These are phyloP conservation scores for Apis dorsata DNA, from an alignment of 1,140 invertebrate genomes.

Conservation along the genomic window DNA sequence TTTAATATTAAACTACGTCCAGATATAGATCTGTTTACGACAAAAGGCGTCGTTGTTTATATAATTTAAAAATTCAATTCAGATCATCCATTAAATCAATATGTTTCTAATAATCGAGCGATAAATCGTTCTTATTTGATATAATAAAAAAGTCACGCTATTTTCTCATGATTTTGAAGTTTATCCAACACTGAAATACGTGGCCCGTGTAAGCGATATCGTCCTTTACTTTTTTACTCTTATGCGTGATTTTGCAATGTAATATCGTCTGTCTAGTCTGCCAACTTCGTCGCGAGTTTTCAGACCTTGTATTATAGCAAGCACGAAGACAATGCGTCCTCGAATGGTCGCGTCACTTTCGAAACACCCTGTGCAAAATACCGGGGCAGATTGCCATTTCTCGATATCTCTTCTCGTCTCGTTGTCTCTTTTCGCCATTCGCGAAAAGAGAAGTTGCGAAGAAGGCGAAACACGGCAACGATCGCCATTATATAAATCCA, in stretches of 20 bases:
- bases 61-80: background rate
- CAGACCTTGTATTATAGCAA: conserved; percentile 20
- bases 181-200: background rate
- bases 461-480: background rate
- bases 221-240: background rate
- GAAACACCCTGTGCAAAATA: conserved; percentile 26
- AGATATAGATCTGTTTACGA: background rate
- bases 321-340: conserved; percentile 36
- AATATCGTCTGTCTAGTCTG: background rate
- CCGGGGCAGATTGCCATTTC: conserved; percentile 36
- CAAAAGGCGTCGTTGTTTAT: background rate
- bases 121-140: background rate
- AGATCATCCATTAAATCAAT: background rate
- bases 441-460: background rate
- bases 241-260: conserved; percentile 24
- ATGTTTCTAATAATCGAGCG: background rate
- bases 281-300: conserved; percentile 19
- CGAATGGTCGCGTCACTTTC: conserved; percentile 34
- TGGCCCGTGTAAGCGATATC: background rate
- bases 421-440: background rate
- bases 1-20: background rate
- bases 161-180: background rate
- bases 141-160: background rate
- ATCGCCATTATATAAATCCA: background rate
- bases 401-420: background rate